These are phyloP conservation scores for Zaprionus ornatus DNA, from an alignment of 1,140 invertebrate species.

Conservation along the genomic window DNA sequence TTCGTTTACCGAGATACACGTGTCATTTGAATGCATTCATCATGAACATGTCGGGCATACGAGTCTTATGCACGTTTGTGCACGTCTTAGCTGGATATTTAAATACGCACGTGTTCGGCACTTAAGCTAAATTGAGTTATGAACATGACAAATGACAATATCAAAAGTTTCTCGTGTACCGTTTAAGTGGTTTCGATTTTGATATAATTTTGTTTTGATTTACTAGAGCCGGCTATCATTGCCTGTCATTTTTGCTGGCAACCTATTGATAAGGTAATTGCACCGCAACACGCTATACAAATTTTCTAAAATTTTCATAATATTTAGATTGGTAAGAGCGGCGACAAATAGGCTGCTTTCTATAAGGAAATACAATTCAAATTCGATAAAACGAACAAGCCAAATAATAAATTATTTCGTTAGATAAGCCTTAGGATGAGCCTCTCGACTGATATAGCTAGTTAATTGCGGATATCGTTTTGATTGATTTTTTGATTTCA, in stretches of 20 bases:
- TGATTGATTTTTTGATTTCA: not conserved
- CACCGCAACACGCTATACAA: constrained; percentile 47
- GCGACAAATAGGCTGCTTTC: constrained; percentile 1
- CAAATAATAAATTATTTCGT: not conserved
- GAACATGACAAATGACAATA: constrained; percentile 35
- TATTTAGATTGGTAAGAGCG: not conserved
- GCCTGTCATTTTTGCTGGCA: constrained; percentile 32
- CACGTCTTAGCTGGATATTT: constrained; percentile 51
- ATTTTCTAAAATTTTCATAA: constrained; percentile 41
- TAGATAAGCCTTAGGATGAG: not conserved
- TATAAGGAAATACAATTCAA: not conserved
- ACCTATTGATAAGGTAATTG: constrained; percentile 60
- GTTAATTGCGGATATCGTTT: not conserved
- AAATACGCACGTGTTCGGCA: constrained; percentile 54
- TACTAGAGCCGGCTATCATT: constrained; percentile 29
- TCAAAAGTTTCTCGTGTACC: constrained; percentile 31
- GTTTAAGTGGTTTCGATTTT: constrained; percentile 27
- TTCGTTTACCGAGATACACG: constrained; percentile 11
- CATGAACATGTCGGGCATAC: not conserved
- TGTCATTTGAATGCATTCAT: constrained; percentile 9
- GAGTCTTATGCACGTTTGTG: constrained; percentile 3
- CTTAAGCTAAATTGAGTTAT: constrained; percentile 41
- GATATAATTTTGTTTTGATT: constrained; percentile 16
- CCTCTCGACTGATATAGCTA: not conserved
- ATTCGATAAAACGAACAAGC: not conserved